These are phyloP conservation scores for Drosophila mimetica DNA, from an alignment of 2,888 invertebrate species.

Conservation along the genomic window DNA sequence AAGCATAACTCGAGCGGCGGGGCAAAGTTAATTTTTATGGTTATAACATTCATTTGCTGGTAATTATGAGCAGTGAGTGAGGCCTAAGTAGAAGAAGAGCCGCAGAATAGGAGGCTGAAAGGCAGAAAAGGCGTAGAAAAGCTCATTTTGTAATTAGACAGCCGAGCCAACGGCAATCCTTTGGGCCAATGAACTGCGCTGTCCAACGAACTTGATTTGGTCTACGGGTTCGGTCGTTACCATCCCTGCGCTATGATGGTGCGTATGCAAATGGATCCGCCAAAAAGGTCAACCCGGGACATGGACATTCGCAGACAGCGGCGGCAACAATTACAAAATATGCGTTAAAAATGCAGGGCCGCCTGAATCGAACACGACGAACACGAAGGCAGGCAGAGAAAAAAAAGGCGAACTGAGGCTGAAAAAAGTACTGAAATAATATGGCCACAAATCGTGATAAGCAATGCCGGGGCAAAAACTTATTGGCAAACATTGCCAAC, in stretches of 20 bases:
- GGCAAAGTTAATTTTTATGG: slow-evolving; percentile 73
- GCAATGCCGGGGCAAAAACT: slow-evolving; percentile 65
- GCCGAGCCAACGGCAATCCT: slow-evolving; percentile 51
- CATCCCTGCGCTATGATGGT: slow-evolving; percentile 1
- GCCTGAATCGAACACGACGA: slow-evolving; percentile 73
- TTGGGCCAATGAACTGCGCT: slow-evolving; percentile 69
- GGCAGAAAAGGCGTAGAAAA: slow-evolving; percentile 44
- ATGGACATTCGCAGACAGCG: slow-evolving; percentile 34
- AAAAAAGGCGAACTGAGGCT: too few relatives aligned
- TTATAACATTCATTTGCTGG: slow-evolving; percentile 76
- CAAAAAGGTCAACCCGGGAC: slow-evolving; percentile 61
- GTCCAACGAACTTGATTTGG: slow-evolving; percentile 77
- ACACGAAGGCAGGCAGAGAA: slow-evolving; percentile 35
- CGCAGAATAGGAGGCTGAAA: slow-evolving; percentile 13
- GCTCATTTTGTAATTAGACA: slow-evolving; percentile 75
- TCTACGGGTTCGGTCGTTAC: slow-evolving; percentile 45
- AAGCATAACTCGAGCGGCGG: slow-evolving; percentile 72
- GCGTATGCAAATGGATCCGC: slow-evolving; percentile 68
- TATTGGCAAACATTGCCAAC: slow-evolving; percentile 70
- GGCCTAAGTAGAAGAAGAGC: slow-evolving; percentile 7
- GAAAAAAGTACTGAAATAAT: slow-evolving; percentile 70
- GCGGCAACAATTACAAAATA: slow-evolving; percentile 78
- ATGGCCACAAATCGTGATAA: slow-evolving; percentile 79
- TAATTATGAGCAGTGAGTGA: slow-evolving; percentile 63
- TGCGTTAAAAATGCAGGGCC: slow-evolving; percentile 76